Percentiles rank a stretch among this genome's conserved stretches.
Conservation (phyloP, 2,797 vertebrate species). For the Alfaro cultratus region DNA sequence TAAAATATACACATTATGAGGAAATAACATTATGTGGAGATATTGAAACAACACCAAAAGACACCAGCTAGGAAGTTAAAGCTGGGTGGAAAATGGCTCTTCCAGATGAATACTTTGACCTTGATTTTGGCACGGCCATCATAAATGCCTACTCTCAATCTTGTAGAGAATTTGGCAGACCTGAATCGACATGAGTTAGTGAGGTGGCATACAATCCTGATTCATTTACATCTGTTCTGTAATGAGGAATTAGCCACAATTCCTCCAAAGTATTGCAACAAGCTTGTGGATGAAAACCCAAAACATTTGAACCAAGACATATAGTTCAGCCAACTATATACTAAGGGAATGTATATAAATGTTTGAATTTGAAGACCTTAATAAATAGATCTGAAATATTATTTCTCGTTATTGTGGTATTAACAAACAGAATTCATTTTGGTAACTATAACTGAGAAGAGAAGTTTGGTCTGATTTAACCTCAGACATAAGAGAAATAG, state of each 20-base stretch:
- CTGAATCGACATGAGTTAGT: too few species aligned
- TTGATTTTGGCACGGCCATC: too few species aligned
- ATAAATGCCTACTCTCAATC: too few species aligned
- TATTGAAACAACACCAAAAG: too few species aligned
- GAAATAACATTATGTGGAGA: too few species aligned
- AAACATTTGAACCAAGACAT: background rate
- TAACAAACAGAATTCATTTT: background rate
- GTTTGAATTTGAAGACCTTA: background rate
- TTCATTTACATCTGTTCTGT: too few species aligned
- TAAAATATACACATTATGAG: too few species aligned
- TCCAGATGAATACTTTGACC: too few species aligned
- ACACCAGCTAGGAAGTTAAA: too few species aligned
- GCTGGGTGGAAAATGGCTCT: too few species aligned
- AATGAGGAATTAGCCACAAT: background rate
- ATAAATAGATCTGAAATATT: background rate
- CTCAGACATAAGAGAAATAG: background rate
- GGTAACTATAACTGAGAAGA: background rate
- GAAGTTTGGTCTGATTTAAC: background rate
- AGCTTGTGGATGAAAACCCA: background rate
- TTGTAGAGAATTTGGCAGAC: too few species aligned
- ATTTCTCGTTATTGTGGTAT: background rate
- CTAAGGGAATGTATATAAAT: background rate
- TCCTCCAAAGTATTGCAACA: background rate
- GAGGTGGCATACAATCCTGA: too few species aligned
- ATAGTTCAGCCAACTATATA: background rate